A percentile compares a stretch with the other conserved stretches of the same genome.
Conservation (phyloP, 2,888 invertebrate genomes). For the Linnaemya vulpina region DNA sequence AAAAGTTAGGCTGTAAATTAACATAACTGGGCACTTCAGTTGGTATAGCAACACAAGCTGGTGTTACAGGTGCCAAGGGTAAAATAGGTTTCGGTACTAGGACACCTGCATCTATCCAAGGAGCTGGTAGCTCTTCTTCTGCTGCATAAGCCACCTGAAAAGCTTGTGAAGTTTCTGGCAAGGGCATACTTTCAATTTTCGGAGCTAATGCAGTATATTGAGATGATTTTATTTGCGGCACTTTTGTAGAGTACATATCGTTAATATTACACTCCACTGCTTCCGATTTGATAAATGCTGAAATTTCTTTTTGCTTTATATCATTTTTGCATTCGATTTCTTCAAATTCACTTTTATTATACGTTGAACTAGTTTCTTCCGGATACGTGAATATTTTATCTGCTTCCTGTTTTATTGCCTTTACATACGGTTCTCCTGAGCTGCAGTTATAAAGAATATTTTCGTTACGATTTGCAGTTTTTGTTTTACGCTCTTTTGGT, state of each 20-base stretch:
- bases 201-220: conserved; percentile 63
- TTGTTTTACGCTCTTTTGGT: conserved; percentile 69
- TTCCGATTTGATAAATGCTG: conserved; percentile 72
- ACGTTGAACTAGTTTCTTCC: conserved; percentile 63
- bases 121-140: conserved; percentile 89
- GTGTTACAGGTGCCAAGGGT: conserved; percentile 85
- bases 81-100: conserved; percentile 85
- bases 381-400: conserved; percentile 14
- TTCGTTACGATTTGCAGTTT: conserved; percentile 54
- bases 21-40: conserved; percentile 82
- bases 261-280: conserved; percentile 62
- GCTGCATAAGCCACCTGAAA: conserved; percentile 89
- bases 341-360: conserved; percentile 57
- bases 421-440: conserved; percentile 6
- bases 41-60: conserved; percentile 82
- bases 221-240: conserved; percentile 61
- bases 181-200: conserved; percentile 74
- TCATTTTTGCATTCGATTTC: conserved; percentile 30
- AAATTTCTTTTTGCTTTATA: conserved; percentile 10
- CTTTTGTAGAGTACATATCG: conserved; percentile 58
- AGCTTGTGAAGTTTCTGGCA: conserved; percentile 84
- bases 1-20: conserved; percentile 78
- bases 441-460: conserved; percentile 46
- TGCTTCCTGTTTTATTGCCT: conserved; percentile 51
- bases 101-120: conserved; percentile 90